Percentiles rank a stretch among this genome's conserved stretches.
phyloP scores from a whole-genome alignment of 2,888 invertebrate species.

The Lasioglossum lativentre region DNA sequence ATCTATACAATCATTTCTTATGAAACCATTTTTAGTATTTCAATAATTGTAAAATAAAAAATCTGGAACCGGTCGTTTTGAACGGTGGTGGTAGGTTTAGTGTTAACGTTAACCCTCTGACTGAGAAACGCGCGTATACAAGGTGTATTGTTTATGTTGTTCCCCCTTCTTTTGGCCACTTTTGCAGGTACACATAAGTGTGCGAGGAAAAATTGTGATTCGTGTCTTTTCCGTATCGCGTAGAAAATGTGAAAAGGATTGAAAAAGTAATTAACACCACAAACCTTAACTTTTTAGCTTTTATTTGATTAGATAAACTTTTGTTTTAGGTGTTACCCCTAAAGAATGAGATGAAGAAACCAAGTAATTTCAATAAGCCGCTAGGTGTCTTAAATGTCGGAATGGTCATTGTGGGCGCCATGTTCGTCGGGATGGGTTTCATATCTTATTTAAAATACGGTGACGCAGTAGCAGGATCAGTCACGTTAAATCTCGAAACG shows the following conservation, averaged over 20 bases:
- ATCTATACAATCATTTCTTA: no score
- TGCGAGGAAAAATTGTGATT: no score
- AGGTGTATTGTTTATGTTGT: no score
- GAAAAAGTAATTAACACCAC: not conserved
- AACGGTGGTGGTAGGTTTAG: no score
- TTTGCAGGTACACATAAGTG: no score
- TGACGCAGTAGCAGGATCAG: slow-evolving; percentile 91
- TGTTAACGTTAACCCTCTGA: no score
- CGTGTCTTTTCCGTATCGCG: not conserved
- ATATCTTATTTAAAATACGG: slow-evolving; percentile 96
- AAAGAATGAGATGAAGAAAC: slow-evolving; percentile 95
- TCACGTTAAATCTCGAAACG: slow-evolving; percentile 93
- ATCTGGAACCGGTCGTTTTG: no score
- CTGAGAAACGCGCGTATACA: no score
- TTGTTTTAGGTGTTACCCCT: slow-evolving; percentile 93
- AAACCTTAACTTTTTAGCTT: not conserved
- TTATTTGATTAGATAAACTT: not conserved
- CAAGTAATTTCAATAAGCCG: slow-evolving; percentile 91
- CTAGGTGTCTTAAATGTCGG: slow-evolving; percentile 96
- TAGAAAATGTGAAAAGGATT: not conserved
- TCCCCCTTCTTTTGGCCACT: no score
- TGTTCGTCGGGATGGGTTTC: slow-evolving; percentile 94
- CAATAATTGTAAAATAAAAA: no score
- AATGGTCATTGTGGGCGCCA: slow-evolving; percentile 91
- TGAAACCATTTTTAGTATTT: no score